phyloP scores from a whole-genome alignment of 2,888 invertebrate species.

The Acleris sparsana region DNA sequence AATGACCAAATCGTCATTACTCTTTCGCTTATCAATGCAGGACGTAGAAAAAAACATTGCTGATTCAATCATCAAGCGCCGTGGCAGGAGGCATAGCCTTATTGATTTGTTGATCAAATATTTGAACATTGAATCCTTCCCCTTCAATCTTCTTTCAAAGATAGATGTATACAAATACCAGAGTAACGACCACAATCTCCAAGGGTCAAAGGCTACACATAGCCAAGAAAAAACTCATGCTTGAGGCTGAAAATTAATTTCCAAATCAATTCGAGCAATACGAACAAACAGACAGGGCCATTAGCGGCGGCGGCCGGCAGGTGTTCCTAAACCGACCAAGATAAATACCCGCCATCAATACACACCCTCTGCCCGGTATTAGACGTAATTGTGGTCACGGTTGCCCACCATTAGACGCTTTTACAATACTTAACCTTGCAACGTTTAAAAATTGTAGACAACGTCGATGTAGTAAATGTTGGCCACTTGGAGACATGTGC shows the following conservation, averaged over 20 bases:
- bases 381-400: constrained; percentile 66
- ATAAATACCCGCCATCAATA: constrained; percentile 79
- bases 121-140: neutral
- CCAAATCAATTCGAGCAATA: constrained; percentile 23
- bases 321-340: constrained; percentile 77
- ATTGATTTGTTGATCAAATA: neutral
- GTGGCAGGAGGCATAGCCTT: no score
- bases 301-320: constrained; percentile 62
- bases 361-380: constrained; percentile 64
- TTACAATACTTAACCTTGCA: no score
- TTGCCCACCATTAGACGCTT: constrained; percentile 43
- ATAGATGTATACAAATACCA: neutral
- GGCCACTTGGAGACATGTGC: no score
- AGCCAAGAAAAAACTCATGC: constrained; percentile 15
- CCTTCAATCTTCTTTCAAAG: constrained; percentile 4
- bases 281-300: constrained; percentile 17
- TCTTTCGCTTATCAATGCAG: no score
- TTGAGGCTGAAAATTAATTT: constrained; percentile 29
- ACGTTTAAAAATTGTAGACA: no score
- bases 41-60: no score
- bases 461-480: no score
- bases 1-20: no score
- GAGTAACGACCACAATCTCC: constrained; percentile 10
- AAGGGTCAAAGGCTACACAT: constrained; percentile 3
- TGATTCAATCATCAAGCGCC: no score